Conservation (phyloP, 2,888 invertebrate genomes). For the Antheraea assamensis region DNA sequence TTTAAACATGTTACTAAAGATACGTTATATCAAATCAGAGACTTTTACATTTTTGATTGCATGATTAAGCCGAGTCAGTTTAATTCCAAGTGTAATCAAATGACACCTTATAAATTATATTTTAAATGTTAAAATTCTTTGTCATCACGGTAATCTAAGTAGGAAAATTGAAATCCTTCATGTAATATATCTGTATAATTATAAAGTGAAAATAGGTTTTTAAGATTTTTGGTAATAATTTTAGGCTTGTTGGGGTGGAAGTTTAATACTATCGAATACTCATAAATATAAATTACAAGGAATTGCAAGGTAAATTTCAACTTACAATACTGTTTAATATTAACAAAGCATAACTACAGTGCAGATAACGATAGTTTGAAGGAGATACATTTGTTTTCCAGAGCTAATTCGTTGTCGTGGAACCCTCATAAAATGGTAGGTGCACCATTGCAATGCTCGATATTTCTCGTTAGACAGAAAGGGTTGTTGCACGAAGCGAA, state of each 20-base stretch:
- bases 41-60: no score
- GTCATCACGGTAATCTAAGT: neutral
- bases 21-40: no score
- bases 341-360: no score
- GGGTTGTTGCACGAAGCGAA: conserved; percentile 86
- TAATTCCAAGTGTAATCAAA: neutral
- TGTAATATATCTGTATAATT: neutral
- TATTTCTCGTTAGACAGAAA: conserved; percentile 84
- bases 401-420: conserved; percentile 91
- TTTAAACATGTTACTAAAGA: no score
- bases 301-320: conserved; percentile 81
- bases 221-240: conserved; percentile 36
- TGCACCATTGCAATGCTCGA: conserved; percentile 89
- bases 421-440: conserved; percentile 94
- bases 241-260: conserved; percentile 91
- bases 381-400: conserved; percentile 46
- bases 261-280: conserved; percentile 85
- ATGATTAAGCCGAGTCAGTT: neutral
- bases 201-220: neutral
- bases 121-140: neutral
- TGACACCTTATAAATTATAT: neutral
- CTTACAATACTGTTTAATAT: neutral
- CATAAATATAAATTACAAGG: conserved; percentile 84
- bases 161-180: neutral
- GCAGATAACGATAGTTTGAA: neutral